Evolutionary conservation across 2,113 vertebrate species (phyloP).

Genomic region (Xiphophorus couchianus): DNA sequence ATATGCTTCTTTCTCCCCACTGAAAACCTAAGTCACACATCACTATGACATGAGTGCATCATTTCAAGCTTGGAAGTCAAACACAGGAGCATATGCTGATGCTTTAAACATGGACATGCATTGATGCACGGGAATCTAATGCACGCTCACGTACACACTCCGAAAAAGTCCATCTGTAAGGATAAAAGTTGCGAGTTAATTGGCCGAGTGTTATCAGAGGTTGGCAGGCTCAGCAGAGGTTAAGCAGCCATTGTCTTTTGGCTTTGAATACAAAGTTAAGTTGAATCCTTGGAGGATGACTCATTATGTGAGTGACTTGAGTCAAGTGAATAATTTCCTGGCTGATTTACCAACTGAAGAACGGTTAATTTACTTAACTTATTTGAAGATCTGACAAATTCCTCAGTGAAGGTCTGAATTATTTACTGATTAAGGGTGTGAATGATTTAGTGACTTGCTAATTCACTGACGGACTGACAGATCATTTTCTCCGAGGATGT

Average conservation of each 20-base stretch:
- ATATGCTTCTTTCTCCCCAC: neutral
- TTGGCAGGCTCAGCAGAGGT: slow-evolving; percentile 60
- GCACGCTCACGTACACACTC: neutral
- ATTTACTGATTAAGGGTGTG: slow-evolving; percentile 51
- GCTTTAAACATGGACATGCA: neutral
- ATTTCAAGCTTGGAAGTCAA: neutral
- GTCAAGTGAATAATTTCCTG: slow-evolving; percentile 47
- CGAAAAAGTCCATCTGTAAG: neutral
- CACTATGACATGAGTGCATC: slow-evolving; percentile 17
- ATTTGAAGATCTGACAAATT: slow-evolving; percentile 59
- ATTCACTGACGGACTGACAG: slow-evolving; percentile 47
- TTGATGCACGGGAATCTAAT: neutral
- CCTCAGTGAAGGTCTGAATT: slow-evolving; percentile 51
- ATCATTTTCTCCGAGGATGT: slow-evolving; percentile 55
- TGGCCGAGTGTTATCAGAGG: slow-evolving; percentile 59
- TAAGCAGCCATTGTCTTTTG: slow-evolving; percentile 60
- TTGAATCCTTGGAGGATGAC: slow-evolving; percentile 31
- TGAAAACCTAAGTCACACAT: slow-evolving; percentile 9
- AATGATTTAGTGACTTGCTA: slow-evolving; percentile 52
- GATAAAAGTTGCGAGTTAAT: slow-evolving; percentile 52
- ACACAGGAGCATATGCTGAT: neutral
- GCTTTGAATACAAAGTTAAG: slow-evolving; percentile 49
- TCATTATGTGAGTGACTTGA: slow-evolving; percentile 53
- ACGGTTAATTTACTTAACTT: slow-evolving; percentile 26
- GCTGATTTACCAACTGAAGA: slow-evolving; percentile 48